A percentile compares a stretch with the other conserved stretches of the same genome.
Evolutionary conservation across 1,140 invertebrate species (phyloP).

Genomic region (Sycophaga agraensis): DNA sequence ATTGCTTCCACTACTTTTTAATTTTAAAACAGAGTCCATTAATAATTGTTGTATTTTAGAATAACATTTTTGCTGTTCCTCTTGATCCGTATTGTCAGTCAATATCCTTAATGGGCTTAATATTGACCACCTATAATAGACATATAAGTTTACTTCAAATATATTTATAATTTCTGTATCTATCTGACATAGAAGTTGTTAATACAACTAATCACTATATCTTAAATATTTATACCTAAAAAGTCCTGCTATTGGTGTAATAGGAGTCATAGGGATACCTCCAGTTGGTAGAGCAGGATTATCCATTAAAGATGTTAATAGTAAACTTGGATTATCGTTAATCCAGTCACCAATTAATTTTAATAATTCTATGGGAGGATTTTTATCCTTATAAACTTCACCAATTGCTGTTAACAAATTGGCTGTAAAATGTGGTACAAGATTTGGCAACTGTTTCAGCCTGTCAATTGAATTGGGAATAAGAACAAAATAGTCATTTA

Average conservation of each 20-base stretch:
- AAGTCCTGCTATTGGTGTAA: conserved; percentile 77
- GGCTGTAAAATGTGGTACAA: conserved; percentile 76
- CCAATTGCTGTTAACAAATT: conserved; percentile 79
- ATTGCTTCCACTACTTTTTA: conserved; percentile 48
- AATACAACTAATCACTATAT: background rate
- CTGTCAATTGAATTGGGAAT: conserved; percentile 66
- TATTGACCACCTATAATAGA: conserved; percentile 50
- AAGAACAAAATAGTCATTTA: conserved; percentile 78
- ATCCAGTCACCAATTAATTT: conserved; percentile 52
- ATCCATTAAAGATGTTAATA: conserved; percentile 70
- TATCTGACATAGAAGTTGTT: background rate
- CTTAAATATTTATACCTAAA: conserved; percentile 51
- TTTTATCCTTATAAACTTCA: conserved; percentile 67
- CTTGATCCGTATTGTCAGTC: conserved; percentile 28
- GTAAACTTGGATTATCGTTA: conserved; percentile 65
- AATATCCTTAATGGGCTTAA: conserved; percentile 42
- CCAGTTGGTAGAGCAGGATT: conserved; percentile 71
- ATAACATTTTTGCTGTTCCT: conserved; percentile 46
- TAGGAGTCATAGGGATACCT: conserved; percentile 78
- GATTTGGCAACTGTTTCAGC: conserved; percentile 67
- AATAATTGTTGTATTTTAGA: conserved; percentile 54
- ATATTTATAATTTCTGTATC: no score
- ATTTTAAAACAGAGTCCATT: conserved; percentile 52
- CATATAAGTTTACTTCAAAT: background rate
- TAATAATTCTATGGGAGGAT: conserved; percentile 48